Evolutionary conservation across 2,113 vertebrate genomes (phyloP), one percentile per base, ranked within the genome.

Genomic region (Crotophaga sulcirostris): DNA sequence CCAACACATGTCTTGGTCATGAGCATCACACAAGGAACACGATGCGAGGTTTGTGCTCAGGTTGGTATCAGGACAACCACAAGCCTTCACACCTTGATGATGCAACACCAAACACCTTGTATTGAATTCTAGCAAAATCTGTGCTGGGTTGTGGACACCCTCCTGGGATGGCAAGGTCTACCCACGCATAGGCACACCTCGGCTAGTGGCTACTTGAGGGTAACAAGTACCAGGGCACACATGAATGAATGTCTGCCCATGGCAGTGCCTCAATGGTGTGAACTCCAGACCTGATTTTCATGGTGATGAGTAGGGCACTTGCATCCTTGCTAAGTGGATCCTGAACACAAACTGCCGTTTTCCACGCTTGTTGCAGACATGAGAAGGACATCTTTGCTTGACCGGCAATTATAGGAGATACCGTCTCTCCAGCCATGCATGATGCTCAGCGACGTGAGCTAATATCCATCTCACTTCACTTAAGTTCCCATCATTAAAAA

Each of bases 201-300:
- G 67, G 56, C 62, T 63, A 52, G 24, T 47, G 31, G 42, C 21
- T 92, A 28, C 49, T 49, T 33, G 62, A 1, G 7, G 36, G 12
- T 6, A 75, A 38, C 1, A 0, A 1, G 3, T 16, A 29, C 0
- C 1, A 87, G 18, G 63, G 49, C 3, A 18, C 2, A 1, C 0
- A n/a, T n/a, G n/a, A n/a, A n/a, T n/a, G 2, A 9, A 52, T 9
- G 3, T 62, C 55, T 36, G 49, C 20, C 21, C 72, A 33, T 52
- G 63, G 58, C 59, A 73, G 42, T 21, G 40, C 26, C 59, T 56
- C 1, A 2, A 33, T 11, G 28, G 7, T n/a, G 45, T 26, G 47
- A 81, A 40, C 45, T 62, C 60, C 64, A 54, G 87, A n/a, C 4
- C 11, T 2, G 3, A 16, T 0, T 13, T 31, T 25, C 1, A 2